These are phyloP conservation scores for Lobophora halterata DNA, from an alignment of 2,888 invertebrate species.

Conservation along the genomic window DNA sequence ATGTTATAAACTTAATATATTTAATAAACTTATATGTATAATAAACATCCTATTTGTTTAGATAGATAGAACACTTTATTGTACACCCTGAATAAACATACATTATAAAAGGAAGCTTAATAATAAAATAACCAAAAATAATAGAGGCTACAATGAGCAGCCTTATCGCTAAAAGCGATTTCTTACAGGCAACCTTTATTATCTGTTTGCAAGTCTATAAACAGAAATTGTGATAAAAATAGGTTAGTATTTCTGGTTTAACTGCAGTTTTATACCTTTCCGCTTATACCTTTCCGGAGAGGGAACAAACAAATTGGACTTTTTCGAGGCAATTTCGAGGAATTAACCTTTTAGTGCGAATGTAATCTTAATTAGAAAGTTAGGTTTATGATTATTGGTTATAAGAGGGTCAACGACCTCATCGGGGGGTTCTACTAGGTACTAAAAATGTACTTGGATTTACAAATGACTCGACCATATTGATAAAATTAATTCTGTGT, in stretches of 20 bases:
- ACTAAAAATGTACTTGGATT: no score
- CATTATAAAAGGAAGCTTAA: no score
- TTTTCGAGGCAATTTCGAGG: conserved; percentile 26
- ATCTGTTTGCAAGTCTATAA: conserved; percentile 31
- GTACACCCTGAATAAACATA: no score
- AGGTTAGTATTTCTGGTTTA: conserved; percentile 37
- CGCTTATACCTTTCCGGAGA: no score
- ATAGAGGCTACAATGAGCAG: no score
- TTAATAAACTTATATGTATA: no score
- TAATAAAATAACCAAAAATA: no score
- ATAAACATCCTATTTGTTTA: no score
- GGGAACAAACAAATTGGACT: conserved; percentile 34
- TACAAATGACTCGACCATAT: no score
- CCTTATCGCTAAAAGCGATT: conserved; percentile 2
- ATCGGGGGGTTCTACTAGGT: not conserved
- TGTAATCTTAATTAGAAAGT: conserved; percentile 30
- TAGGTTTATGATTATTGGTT: conserved; percentile 29
- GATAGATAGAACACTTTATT: no score
- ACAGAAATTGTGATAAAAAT: conserved; percentile 32
- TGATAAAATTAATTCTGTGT: no score
- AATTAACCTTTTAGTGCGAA: conserved; percentile 31
- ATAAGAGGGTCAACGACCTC: conserved; percentile 3
- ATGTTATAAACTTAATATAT: no score
- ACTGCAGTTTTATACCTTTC: conserved; percentile 52
- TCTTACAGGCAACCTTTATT: conserved; percentile 21